A percentile compares a stretch with the other conserved stretches of the same genome.
These are phyloP conservation scores for Sinhomidia bicolor DNA, from an alignment of 2,888 invertebrate species.

Conservation along the genomic window DNA sequence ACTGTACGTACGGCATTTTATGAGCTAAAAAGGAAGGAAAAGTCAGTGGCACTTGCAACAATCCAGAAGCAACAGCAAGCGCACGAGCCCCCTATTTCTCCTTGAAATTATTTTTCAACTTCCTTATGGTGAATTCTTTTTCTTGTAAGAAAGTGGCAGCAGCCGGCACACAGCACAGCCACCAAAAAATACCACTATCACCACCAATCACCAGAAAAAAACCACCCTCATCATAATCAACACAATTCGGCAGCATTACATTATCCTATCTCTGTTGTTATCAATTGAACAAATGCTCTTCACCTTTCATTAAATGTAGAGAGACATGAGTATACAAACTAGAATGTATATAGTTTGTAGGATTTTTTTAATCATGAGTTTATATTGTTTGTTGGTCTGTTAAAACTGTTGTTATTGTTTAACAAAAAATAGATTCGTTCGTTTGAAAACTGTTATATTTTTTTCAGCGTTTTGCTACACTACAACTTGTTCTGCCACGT, in stretches of 20 bases:
- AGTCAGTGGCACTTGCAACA: conserved; percentile 54
- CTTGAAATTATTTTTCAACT: conserved; percentile 49
- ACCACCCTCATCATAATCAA: conserved; percentile 49
- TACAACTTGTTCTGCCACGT: too few relatives aligned
- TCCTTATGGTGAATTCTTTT: conserved; percentile 20
- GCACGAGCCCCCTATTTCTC: conserved; percentile 57
- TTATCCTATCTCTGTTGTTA: conserved; percentile 40
- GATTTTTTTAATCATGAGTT: conserved; percentile 2
- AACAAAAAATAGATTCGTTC: not conserved
- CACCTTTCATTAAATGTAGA: conserved; percentile 8
- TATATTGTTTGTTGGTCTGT: not conserved
- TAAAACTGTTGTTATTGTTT: conserved; percentile 4
- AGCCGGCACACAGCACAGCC: conserved; percentile 66
- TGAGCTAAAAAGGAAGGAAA: not conserved
- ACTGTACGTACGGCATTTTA: not conserved
- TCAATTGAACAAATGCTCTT: conserved; percentile 60
- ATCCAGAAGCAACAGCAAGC: conserved; percentile 15
- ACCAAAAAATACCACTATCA: conserved; percentile 50
- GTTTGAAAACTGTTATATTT: conserved; percentile 59
- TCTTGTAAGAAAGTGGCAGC: conserved; percentile 44
- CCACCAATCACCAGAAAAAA: conserved; percentile 40
- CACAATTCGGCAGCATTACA: conserved; percentile 21
- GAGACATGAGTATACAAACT: not conserved
- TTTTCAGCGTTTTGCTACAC: not conserved
- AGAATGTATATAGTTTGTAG: too few relatives aligned